Evolutionary conservation across 2,888 invertebrate genomes (phyloP).

Genomic region (Metacarcinus magister): DNA sequence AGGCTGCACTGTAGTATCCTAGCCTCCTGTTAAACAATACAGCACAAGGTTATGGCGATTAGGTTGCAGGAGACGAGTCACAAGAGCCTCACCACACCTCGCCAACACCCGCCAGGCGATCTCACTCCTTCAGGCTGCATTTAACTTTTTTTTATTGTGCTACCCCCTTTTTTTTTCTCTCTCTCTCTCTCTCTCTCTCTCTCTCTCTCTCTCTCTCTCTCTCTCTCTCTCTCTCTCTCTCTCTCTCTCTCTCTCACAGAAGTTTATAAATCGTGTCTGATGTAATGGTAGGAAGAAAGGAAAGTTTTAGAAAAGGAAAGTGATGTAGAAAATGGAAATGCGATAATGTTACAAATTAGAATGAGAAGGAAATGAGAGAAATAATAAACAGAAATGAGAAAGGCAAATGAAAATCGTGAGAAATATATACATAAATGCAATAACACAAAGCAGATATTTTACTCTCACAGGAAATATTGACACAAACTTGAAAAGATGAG

Average conservation of each 20-base stretch:
- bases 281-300: background rate
- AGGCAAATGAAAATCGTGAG: background rate
- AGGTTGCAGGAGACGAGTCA: background rate
- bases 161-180: background rate
- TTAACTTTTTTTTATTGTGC: background rate
- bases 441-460: too few relatives aligned
- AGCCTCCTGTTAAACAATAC: background rate
- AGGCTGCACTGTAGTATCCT: background rate
- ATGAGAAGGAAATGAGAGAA: background rate
- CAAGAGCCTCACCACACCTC: background rate
- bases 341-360: background rate
- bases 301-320: background rate
- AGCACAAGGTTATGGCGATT: background rate
- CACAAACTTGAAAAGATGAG: too few relatives aligned
- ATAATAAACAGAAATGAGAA: background rate
- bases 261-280: background rate
- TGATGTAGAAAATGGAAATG: background rate
- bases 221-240: constrained; percentile 26
- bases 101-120: background rate
- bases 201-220: constrained; percentile 26
- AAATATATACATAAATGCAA: background rate
- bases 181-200: constrained; percentile 26
- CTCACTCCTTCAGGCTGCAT: background rate
- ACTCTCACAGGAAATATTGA: too few relatives aligned
- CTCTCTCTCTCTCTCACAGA: background rate